phyloP scores from a whole-genome alignment of 2,888 invertebrate genomes.

The Coenonympha arcania region DNA sequence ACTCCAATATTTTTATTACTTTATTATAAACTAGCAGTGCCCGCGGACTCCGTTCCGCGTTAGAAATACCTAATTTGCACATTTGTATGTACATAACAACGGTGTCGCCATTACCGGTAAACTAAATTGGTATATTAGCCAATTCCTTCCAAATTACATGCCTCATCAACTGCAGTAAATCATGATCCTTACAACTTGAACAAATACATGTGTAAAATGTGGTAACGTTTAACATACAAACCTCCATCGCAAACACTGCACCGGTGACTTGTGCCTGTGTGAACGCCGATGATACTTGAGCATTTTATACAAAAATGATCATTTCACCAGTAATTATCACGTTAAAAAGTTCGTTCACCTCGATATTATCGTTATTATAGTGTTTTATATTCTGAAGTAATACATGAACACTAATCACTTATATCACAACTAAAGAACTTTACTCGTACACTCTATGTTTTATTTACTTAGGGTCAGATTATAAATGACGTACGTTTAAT shows the following conservation, averaged over 20 bases:
- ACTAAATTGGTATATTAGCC: neutral
- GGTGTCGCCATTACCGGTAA: neutral
- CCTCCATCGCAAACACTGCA: conserved; percentile 71
- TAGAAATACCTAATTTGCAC: too few species aligned
- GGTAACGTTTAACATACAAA: conserved; percentile 29
- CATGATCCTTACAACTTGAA: neutral
- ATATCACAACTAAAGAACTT: too few species aligned
- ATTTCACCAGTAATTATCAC: conserved; percentile 57
- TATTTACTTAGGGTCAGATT: neutral
- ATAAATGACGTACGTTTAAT: neutral
- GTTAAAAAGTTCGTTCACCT: conserved; percentile 32
- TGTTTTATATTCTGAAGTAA: too few species aligned
- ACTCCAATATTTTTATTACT: too few species aligned
- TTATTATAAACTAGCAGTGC: too few species aligned
- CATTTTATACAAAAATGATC: conserved; percentile 71
- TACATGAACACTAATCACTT: too few species aligned
- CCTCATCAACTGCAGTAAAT: neutral
- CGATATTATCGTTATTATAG: conserved; percentile 31
- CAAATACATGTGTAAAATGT: neutral
- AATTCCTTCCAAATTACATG: neutral
- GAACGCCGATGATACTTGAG: conserved; percentile 73
- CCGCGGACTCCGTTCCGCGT: too few species aligned
- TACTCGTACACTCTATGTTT: neutral
- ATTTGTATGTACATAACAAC: too few species aligned
- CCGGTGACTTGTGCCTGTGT: conserved; percentile 69